These are phyloP conservation scores for Pterostichus madidus DNA, from an alignment of 2,888 invertebrate species.

Conservation along the genomic window DNA sequence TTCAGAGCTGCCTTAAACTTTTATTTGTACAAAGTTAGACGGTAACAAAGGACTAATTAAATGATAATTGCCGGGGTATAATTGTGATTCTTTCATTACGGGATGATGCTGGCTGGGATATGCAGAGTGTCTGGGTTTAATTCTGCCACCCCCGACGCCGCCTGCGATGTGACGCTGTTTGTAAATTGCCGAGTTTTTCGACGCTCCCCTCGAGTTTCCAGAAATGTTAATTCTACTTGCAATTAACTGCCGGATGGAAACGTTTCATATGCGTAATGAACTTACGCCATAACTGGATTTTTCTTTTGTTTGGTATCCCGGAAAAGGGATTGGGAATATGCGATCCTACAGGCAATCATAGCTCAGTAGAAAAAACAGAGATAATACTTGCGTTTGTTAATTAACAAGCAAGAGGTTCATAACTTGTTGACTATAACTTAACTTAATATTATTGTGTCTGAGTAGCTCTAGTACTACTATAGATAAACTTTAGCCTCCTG, in stretches of 20 bases:
- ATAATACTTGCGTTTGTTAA: too few species aligned
- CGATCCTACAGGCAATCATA: too few species aligned
- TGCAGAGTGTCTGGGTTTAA: background rate
- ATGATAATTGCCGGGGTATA: slow-evolving; percentile 58
- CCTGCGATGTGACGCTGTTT: background rate
- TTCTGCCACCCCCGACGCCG: background rate
- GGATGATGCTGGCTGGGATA: slow-evolving; percentile 14
- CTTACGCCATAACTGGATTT: background rate
- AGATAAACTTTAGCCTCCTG: too few species aligned
- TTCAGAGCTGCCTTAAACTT: slow-evolving; percentile 11
- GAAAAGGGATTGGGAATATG: too few species aligned
- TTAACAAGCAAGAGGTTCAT: too few species aligned
- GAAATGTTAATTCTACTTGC: slow-evolving; percentile 54
- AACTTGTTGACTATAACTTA: too few species aligned
- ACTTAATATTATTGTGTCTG: too few species aligned
- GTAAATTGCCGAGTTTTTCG: slow-evolving; percentile 33
- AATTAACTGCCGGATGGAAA: slow-evolving; percentile 15
- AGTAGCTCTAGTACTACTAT: too few species aligned
- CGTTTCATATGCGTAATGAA: slow-evolving; percentile 7
- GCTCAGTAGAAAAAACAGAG: too few species aligned
- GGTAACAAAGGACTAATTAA: slow-evolving; percentile 61
- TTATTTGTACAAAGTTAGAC: slow-evolving; percentile 32
- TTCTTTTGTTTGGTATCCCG: too few species aligned
- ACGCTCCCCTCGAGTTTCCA: background rate
- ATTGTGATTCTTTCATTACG: slow-evolving; percentile 65